These are phyloP conservation scores for Notiomystis cincta DNA, from an alignment of 2,113 vertebrate species.

Conservation along the genomic window DNA sequence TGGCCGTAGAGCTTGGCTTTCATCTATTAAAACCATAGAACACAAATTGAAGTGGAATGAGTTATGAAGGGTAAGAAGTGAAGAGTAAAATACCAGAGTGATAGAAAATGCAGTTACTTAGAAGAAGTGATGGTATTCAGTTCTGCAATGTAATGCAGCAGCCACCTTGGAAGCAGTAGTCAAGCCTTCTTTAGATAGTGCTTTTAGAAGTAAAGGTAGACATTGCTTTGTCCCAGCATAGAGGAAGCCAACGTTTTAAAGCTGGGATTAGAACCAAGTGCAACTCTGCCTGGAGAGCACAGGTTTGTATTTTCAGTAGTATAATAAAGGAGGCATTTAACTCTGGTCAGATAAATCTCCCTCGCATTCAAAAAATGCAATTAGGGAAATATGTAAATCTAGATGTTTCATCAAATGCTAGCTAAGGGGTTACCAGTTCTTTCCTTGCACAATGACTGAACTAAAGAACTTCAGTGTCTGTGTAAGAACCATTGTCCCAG, in stretches of 20 bases:
- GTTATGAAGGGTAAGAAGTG: slow-evolving; percentile 18
- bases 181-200: slow-evolving; percentile 27
- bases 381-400: slow-evolving; percentile 86
- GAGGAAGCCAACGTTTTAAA: slow-evolving; percentile 19
- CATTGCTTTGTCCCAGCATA: neutral
- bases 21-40: slow-evolving; percentile 27
- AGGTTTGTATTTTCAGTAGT: slow-evolving; percentile 61
- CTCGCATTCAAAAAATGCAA: slow-evolving; percentile 78
- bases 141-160: slow-evolving; percentile 42
- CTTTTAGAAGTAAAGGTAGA: slow-evolving; percentile 50
- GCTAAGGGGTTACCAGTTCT: slow-evolving; percentile 77
- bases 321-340: slow-evolving; percentile 78
- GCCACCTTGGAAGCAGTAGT: slow-evolving; percentile 17
- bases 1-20: slow-evolving; percentile 51
- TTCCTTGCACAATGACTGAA: slow-evolving; percentile 79
- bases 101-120: slow-evolving; percentile 30
- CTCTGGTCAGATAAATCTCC: slow-evolving; percentile 76
- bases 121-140: slow-evolving; percentile 20
- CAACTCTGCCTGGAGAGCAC: neutral
- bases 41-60: slow-evolving; percentile 20
- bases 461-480: slow-evolving; percentile 82
- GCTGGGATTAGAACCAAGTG: slow-evolving; percentile 24
- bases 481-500: slow-evolving; percentile 83
- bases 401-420: slow-evolving; percentile 82
- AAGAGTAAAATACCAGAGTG: neutral